These are phyloP conservation scores for Trichechus manatus DNA, from an alignment of 2,113 vertebrate genomes.

Conservation along the genomic window DNA sequence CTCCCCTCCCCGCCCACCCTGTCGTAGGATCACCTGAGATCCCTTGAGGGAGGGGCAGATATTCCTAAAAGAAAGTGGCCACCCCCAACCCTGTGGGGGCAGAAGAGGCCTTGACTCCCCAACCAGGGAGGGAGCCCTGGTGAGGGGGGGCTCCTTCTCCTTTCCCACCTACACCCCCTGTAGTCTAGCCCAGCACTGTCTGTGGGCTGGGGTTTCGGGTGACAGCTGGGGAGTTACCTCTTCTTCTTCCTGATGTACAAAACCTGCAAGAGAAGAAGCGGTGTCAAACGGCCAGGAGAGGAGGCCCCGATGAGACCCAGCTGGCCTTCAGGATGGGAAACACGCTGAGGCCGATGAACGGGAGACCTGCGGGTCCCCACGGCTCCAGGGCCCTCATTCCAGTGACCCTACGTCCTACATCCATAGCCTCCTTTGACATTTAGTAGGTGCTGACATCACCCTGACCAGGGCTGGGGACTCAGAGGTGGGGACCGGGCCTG, in stretches of 20 bases:
- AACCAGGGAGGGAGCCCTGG: neutral
- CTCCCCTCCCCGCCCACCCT: neutral
- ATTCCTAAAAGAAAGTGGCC: neutral
- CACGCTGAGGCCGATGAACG: neutral
- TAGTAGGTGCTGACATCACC: neutral
- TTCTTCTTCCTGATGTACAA: slow-evolving; percentile 98
- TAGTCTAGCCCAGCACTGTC: neutral
- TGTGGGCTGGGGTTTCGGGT: neutral
- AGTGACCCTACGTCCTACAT: neutral
- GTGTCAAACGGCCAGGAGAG: neutral
- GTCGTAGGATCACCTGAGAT: neutral
- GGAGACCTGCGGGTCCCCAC: neutral
- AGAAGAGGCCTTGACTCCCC: neutral
- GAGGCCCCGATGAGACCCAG: neutral
- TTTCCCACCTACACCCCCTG: neutral
- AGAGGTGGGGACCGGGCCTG: neutral
- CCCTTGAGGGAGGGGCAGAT: neutral
- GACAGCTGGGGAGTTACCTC: slow-evolving; percentile 88
- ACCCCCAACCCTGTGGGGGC: neutral
- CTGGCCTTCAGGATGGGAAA: neutral
- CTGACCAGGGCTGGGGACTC: neutral
- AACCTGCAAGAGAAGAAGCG: slow-evolving; percentile 90
- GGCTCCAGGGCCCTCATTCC: neutral
- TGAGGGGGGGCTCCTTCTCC: neutral
- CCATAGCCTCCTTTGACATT: neutral